These are phyloP conservation scores for Andrena dorsata DNA, from an alignment of 2,888 invertebrate species.

Conservation along the genomic window DNA sequence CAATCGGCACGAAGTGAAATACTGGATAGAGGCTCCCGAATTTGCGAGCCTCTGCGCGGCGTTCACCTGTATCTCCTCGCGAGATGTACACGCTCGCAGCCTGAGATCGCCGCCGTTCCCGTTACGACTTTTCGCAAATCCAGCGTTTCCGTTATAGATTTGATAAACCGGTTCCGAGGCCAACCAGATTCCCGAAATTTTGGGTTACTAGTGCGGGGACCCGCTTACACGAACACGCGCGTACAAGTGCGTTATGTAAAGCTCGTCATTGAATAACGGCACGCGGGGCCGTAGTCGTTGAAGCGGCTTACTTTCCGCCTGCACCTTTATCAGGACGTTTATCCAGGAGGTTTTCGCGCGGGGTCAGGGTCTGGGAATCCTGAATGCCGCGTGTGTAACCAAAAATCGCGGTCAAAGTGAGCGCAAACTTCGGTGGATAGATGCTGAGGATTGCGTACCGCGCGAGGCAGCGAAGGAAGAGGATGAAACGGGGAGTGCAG, in stretches of 20 bases:
- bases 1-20: not conserved
- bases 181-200: constrained; percentile 66
- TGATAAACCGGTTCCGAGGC: constrained; percentile 65
- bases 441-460: not conserved
- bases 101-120: constrained; percentile 43
- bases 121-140: constrained; percentile 66
- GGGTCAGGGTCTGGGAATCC: not conserved
- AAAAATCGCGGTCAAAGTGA: not conserved
- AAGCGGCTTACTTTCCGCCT: constrained; percentile 32
- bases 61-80: constrained; percentile 11
- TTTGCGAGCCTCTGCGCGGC: not conserved
- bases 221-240: not conserved
- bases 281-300: constrained; percentile 13
- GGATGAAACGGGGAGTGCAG: constrained; percentile 24
- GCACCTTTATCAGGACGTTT: not conserved
- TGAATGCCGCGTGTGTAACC: not conserved
- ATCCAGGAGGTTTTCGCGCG: constrained; percentile 2
- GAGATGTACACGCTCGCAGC: not conserved
- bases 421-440: not conserved
- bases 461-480: not conserved
- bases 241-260: constrained; percentile 45
- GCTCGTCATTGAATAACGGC: constrained; percentile 62
- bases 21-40: not conserved
- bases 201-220: constrained; percentile 59
- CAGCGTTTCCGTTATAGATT: constrained; percentile 65